Base-by-base conservation (phyloP, 2,113 vertebrate species). In the Spea multiplicata region DNA sequence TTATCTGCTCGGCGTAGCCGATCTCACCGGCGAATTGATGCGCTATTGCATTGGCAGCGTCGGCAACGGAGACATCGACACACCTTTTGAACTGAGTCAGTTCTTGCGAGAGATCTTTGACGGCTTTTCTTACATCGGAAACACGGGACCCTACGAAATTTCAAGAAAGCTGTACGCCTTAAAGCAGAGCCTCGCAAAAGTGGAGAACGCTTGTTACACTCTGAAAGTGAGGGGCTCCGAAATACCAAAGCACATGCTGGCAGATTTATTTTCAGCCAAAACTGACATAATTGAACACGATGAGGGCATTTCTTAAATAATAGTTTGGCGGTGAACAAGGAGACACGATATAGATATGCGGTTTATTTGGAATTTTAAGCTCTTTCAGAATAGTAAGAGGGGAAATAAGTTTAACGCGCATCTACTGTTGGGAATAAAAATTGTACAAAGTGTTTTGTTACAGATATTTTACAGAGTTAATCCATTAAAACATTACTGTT, bases 191-290 rank as follows among this genome's bases (percentile, higher is more conserved):
- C 89, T 99, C 82, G 93, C 92, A 14, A 99, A 99, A 84, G 96
- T 97, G 71, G 97, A 99, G 88, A 97, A 97, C 50, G 97, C 96
- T 64, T 99, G 97, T 85, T 99, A 98, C 67, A 88, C 95, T 0
- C 88, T 99, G 17, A 93, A 91, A 13, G 97, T 99, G 55, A 92
- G 96, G 6, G 96, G 97, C 13, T 99, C 96, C 0, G 97, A 99
- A 87, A 98, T 99, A 80, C 97, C 97, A 49, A 97, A 95, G 82
- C 96, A 99, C 84, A 98, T 98, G 96, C 74, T 99, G 85, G 97
- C 95, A 2, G 96, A 97, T 73, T 93, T 99, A 67, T 97, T 99
- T 87, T 91, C 94, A 69, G 94, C 90, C 69, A 93, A 96, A 86
- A 88, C 91, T 0, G 85, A 95, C 13, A 84, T 95, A 80, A 91